A percentile compares a stretch with the other conserved stretches of the same genome.
Conservation (phyloP, 2,888 invertebrate genomes). For the Torymus texanus region DNA sequence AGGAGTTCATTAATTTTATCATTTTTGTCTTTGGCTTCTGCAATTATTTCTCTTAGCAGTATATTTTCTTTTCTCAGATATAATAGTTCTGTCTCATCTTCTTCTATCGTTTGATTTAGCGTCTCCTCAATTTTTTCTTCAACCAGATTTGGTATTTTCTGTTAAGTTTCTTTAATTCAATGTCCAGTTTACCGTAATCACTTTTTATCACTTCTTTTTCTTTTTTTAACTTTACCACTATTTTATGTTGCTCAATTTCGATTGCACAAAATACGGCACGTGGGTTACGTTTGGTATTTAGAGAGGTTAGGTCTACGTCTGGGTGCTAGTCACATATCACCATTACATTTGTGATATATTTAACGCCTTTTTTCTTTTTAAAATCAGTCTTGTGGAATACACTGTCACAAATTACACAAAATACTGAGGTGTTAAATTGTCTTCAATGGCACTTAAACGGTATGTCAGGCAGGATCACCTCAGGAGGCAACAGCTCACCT, state of each 20-base stretch:
- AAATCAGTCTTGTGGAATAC: too few relatives aligned
- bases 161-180: not conserved
- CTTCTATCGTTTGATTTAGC: not conserved
- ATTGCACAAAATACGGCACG: not conserved
- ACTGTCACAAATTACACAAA: too few relatives aligned
- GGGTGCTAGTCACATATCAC: not conserved
- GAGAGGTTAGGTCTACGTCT: not conserved
- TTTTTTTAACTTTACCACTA: too few relatives aligned
- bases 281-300: not conserved
- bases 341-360: too few relatives aligned
- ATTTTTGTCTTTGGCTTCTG: conserved; percentile 6
- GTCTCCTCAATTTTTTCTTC: not conserved
- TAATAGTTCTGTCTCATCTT: not conserved
- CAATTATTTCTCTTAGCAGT: not conserved
- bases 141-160: not conserved
- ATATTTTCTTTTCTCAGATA: not conserved
- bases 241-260: not conserved
- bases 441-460: too few relatives aligned
- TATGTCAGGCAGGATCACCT: too few relatives aligned
- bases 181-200: not conserved
- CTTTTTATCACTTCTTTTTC: not conserved
- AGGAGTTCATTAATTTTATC: not conserved
- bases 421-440: too few relatives aligned
- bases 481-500: too few relatives aligned
- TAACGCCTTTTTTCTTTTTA: too few relatives aligned